phyloP scores from a whole-genome alignment of 2,113 vertebrate genomes.

The Urocynchramus pylzowi region DNA sequence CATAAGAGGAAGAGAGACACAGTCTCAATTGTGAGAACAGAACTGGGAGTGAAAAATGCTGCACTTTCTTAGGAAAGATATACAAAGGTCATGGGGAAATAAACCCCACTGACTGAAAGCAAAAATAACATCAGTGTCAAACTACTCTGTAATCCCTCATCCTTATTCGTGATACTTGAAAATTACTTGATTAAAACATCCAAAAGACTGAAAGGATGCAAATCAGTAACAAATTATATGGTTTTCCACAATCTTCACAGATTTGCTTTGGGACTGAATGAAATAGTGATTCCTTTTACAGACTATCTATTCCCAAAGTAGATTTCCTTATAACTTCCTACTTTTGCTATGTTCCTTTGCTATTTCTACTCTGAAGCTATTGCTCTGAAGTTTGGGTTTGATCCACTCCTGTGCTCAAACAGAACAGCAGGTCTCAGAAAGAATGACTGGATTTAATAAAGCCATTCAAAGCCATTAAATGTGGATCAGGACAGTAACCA shows the following conservation, averaged over 20 bases:
- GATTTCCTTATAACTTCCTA: background rate
- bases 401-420: background rate
- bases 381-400: background rate
- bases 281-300: background rate
- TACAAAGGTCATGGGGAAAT: background rate
- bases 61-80: background rate
- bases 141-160: background rate
- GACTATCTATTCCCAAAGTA: background rate
- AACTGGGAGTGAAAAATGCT: conserved; percentile 21
- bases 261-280: background rate
- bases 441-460: background rate
- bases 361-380: background rate
- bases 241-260: background rate
- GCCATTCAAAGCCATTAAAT: background rate
- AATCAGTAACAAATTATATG: background rate
- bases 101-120: background rate
- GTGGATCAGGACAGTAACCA: background rate
- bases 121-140: background rate
- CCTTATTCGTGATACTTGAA: background rate
- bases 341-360: background rate
- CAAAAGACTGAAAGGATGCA: background rate
- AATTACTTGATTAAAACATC: background rate
- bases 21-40: background rate
- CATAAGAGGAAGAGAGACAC: background rate
- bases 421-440: background rate